Percentiles rank a stretch among this genome's conserved stretches.
phyloP scores from a whole-genome alignment of 2,113 vertebrate genomes.

The Pituophis catenifer region DNA sequence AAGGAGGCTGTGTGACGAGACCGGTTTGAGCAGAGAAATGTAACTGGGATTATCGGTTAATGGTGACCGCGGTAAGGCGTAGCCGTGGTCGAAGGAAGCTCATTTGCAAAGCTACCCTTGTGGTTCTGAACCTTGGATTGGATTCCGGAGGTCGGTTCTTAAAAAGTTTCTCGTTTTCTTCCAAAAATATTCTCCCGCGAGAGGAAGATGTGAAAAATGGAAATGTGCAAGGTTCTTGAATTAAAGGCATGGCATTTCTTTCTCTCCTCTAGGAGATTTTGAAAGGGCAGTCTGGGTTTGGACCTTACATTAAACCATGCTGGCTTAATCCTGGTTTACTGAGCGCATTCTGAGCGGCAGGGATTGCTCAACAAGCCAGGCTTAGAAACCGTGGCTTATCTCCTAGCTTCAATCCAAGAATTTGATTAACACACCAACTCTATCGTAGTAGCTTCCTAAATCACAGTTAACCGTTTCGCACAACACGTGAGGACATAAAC shows the following conservation, averaged over 20 bases:
- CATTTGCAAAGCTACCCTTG: background rate
- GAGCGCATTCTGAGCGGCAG: background rate
- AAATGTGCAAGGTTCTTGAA: background rate
- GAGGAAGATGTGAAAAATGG: background rate
- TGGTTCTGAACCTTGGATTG: background rate
- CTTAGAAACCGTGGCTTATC: background rate
- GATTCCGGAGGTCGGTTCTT: background rate
- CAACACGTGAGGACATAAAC: background rate
- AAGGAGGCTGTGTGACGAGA: background rate
- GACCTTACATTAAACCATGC: background rate
- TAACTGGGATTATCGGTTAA: too few species aligned
- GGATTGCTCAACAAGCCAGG: background rate
- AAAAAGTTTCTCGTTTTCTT: background rate
- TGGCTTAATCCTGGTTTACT: background rate
- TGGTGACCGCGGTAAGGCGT: background rate
- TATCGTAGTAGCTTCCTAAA: background rate
- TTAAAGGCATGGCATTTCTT: background rate
- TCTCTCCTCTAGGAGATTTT: background rate
- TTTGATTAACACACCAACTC: background rate
- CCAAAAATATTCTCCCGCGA: background rate
- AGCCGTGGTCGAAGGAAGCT: background rate
- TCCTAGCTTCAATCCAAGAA: background rate
- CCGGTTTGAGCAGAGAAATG: background rate
- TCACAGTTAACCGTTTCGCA: background rate
- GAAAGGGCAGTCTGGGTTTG: background rate